Evolutionary conservation across 2,113 vertebrate species (phyloP), one percentile per base, ranked within the genome.

Genomic region (Lepus americanus): DNA sequence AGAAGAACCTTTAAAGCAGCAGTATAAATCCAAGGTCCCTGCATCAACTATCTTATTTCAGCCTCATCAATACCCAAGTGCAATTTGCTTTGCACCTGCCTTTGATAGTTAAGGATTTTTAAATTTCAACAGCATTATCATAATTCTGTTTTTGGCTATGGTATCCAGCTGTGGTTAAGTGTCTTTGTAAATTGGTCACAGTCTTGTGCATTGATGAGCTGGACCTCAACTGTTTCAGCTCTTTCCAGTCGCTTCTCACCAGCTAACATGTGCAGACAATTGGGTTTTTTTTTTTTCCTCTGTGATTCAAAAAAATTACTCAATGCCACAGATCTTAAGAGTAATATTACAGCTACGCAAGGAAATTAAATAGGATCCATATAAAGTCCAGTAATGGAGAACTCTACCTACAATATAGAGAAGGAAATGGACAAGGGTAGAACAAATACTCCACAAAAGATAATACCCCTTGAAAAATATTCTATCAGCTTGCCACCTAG

Each of bases 311-410:
- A 66, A 88, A 69, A 59, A 59, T 59, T 36, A 5, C 25, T 89
- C 7, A 85, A 5, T 64, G 39, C 44, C 51, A 69, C 10, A 72
- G 2, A 23, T 78, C 20, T 63, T 49, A 74, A 64, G 74, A 31
- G 13, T 67, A 55, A 59, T 83, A 87, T 51, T 27, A 76, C 4
- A 84, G 69, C 10, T 82, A 89, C 23, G 81, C 73, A 36, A 91
- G 66, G 90, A 81, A 87, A 67, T 16, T 49, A 49, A 87, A 67
- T 59, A 93, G 80, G 96, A 76, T 80, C 33, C 69, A 25, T 69
- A 89, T 16, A 74, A 63, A 86, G 31, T 89, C 3, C 0, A 64
- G 61, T 33, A 66, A 91, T 20, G 33, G 17, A 76, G 10, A 95
- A 72, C 64, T 7, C 16, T 63, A 33, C 4, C 3, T 36, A 61